Conservation (phyloP, 1,140 invertebrate species). For the Chironomus striatipennis region DNA sequence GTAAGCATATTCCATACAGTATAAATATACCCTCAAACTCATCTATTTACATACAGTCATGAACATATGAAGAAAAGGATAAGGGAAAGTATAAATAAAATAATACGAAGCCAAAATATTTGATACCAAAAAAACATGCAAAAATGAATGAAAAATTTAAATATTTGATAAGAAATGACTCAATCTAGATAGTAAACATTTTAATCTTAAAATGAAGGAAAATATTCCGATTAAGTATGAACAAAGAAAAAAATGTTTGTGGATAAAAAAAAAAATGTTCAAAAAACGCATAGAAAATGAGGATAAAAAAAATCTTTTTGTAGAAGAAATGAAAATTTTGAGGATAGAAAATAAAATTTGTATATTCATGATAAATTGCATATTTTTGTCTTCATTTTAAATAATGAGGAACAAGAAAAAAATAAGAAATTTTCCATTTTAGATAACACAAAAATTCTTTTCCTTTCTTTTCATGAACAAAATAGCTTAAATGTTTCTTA, state of each 20-base stretch:
- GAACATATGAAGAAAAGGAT: too few relatives aligned
- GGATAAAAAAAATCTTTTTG: neutral
- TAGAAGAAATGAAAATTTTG: neutral
- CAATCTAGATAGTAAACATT: slow-evolving; percentile 3
- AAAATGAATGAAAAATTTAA: slow-evolving; percentile 9
- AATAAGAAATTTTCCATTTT: too few relatives aligned
- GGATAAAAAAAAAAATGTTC: too few relatives aligned
- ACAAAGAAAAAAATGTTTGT: too few relatives aligned
- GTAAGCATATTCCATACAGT: neutral
- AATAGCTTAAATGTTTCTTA: slow-evolving; percentile 2
- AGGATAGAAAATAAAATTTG: neutral
- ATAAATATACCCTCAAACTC: neutral
- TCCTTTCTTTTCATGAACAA: too few relatives aligned
- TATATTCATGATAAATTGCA: too few relatives aligned
- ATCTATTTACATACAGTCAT: neutral
- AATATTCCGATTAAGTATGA: too few relatives aligned
- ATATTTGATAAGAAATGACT: slow-evolving; percentile 14
- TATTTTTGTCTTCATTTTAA: too few relatives aligned
- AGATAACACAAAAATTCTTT: too few relatives aligned
- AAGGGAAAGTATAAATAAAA: neutral
- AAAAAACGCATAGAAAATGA: too few relatives aligned
- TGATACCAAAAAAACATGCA: neutral
- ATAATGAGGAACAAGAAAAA: too few relatives aligned
- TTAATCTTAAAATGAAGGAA: too few relatives aligned
- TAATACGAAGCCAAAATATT: neutral